These are phyloP conservation scores for Crotalus tigris DNA, from an alignment of 2,113 vertebrate species.

Conservation along the genomic window DNA sequence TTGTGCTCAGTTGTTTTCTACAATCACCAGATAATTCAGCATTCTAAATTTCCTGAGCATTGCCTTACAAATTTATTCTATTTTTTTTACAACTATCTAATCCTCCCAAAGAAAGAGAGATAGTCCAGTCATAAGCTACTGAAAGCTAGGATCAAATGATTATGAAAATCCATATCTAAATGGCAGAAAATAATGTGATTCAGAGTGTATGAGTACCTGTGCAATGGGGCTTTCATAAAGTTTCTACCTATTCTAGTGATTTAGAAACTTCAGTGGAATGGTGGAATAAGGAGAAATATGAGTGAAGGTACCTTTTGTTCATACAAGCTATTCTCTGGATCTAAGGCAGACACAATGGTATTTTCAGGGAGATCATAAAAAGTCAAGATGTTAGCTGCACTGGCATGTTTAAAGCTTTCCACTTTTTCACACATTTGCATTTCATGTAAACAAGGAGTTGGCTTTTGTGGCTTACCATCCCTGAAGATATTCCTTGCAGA, in stretches of 20 bases:
- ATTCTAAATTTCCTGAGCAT: neutral
- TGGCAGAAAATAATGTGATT: neutral
- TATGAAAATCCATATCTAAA: neutral
- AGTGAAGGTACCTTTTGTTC: neutral
- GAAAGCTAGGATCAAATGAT: neutral
- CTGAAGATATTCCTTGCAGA: neutral
- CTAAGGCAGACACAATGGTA: neutral
- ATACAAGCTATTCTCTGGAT: neutral
- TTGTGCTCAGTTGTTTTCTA: neutral
- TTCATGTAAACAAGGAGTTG: neutral
- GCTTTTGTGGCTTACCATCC: neutral
- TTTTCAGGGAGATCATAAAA: neutral
- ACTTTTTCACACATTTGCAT: neutral
- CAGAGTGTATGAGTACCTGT: neutral
- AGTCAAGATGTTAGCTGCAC: neutral
- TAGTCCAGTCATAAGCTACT: neutral
- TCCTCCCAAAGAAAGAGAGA: neutral
- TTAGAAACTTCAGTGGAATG: neutral
- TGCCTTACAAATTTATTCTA: neutral
- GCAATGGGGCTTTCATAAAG: neutral
- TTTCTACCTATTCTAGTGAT: neutral
- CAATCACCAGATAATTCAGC: neutral
- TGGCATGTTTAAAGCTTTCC: neutral
- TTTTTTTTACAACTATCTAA: neutral
- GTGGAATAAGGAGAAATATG: neutral